phyloP scores from a whole-genome alignment of 1,140 invertebrate species.

The Choristoneura fumiferana region DNA sequence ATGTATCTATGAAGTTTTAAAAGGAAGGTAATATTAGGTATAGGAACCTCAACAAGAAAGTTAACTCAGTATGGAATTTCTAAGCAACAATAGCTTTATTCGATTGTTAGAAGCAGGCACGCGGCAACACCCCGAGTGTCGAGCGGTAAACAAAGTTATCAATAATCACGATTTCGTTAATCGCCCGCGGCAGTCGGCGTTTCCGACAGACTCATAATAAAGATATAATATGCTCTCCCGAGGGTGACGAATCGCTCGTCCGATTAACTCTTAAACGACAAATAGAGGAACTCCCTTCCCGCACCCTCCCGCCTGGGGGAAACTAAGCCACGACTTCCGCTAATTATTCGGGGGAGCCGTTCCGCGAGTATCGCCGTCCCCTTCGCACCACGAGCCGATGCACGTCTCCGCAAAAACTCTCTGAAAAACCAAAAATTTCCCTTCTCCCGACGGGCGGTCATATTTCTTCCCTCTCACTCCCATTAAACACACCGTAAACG shows the following conservation, averaged over 20 bases:
- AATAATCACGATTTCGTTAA: conserved; percentile 71
- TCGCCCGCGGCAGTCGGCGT: conserved; percentile 50
- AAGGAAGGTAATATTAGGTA: too few species aligned
- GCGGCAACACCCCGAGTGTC: conserved; percentile 22
- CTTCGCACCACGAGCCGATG: conserved; percentile 64
- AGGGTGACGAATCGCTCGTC: conserved; percentile 72
- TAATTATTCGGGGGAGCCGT: conserved; percentile 72
- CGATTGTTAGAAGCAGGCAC: not conserved
- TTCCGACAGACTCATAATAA: conserved; percentile 62
- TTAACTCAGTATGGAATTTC: too few species aligned
- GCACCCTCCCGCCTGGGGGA: conserved; percentile 60
- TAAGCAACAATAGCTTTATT: too few species aligned
- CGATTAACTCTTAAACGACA: conserved; percentile 78
- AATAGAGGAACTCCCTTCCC: conserved; percentile 72
- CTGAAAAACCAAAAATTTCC: conserved; percentile 77
- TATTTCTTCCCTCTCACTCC: conserved; percentile 77
- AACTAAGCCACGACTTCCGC: conserved; percentile 75
- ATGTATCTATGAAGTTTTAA: too few species aligned
- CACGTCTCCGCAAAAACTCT: conserved; percentile 74
- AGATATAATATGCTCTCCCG: conserved; percentile 73
- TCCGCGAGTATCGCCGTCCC: conserved; percentile 62
- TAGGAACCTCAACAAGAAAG: too few species aligned
- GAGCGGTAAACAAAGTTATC: conserved; percentile 58
- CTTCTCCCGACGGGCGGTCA: conserved; percentile 68
- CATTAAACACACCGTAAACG: conserved; percentile 78